Conservation (phyloP, 2,888 invertebrate genomes). For the Colletes collaris region DNA sequence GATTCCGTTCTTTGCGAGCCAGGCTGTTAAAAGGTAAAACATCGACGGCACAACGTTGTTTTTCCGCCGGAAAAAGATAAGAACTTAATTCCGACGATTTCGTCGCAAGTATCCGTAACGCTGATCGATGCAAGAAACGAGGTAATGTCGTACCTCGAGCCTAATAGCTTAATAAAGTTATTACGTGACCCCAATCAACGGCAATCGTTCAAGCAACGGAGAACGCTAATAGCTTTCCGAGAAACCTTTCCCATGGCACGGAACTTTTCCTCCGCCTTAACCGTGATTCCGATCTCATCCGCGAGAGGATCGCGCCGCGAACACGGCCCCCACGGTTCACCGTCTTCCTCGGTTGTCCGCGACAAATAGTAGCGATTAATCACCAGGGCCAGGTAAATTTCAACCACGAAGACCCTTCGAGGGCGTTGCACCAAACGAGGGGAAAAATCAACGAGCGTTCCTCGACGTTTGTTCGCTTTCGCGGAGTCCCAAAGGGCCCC, state of each 20-base stretch:
- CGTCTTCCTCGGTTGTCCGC: slow-evolving; percentile 33
- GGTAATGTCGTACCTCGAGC: background rate
- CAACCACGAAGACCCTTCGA: background rate
- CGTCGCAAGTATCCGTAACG: too few species aligned
- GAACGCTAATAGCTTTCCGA: slow-evolving; percentile 23
- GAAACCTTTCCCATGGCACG: background rate
- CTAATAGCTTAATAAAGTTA: slow-evolving; percentile 49
- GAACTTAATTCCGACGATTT: too few species aligned
- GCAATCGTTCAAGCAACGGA: slow-evolving; percentile 1
- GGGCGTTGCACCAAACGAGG: background rate
- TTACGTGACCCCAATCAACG: slow-evolving; percentile 30
- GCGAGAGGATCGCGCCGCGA: slow-evolving; percentile 36
- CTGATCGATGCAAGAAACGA: too few species aligned
- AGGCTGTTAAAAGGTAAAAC: too few species aligned
- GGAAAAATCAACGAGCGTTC: too few species aligned
- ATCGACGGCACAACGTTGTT: too few species aligned
- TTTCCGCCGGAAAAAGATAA: too few species aligned
- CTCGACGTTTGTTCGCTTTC: slow-evolving; percentile 16
- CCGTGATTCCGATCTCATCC: slow-evolving; percentile 31
- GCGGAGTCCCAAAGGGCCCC: slow-evolving; percentile 21
- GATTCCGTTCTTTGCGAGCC: too few species aligned
- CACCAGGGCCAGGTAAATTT: slow-evolving; percentile 51
- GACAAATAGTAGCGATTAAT: slow-evolving; percentile 60
- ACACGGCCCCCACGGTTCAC: slow-evolving; percentile 20
- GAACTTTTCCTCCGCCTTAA: slow-evolving; percentile 9